These are phyloP conservation scores for Torymus aiolomorphi DNA, from an alignment of 2,888 invertebrate genomes.

Conservation along the genomic window DNA sequence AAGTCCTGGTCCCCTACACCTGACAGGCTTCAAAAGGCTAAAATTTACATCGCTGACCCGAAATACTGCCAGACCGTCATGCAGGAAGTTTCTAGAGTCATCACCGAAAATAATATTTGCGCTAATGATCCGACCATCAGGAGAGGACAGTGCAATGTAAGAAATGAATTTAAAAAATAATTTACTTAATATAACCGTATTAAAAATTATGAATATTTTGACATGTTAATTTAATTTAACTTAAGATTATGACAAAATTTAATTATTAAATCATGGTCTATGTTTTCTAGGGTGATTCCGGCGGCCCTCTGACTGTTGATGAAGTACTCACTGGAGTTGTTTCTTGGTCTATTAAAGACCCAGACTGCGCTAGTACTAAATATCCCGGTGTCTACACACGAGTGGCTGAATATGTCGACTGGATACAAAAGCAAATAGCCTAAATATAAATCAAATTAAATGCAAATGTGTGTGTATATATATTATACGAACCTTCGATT, in stretches of 20 bases:
- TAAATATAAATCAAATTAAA: background rate
- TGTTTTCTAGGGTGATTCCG: slow-evolving; percentile 53
- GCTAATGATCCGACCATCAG: slow-evolving; percentile 43
- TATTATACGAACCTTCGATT: no score
- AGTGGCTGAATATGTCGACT: slow-evolving; percentile 49
- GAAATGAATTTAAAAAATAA: background rate
- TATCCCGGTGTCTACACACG: slow-evolving; percentile 50
- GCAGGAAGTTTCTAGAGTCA: background rate
- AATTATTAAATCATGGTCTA: no score
- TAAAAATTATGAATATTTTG: background rate
- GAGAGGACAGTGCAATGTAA: slow-evolving; percentile 50
- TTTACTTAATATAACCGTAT: no score
- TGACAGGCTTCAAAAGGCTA: slow-evolving; percentile 34
- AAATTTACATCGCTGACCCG: slow-evolving; percentile 43
- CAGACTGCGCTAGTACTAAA: slow-evolving; percentile 44
- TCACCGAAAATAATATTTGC: slow-evolving; percentile 44
- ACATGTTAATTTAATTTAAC: background rate
- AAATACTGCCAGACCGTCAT: slow-evolving; percentile 32
- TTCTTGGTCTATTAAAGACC: slow-evolving; percentile 52
- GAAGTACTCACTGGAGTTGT: slow-evolving; percentile 41
- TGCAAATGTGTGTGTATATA: no score
- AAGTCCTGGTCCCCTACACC: slow-evolving; percentile 17
- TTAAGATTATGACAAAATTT: no score
- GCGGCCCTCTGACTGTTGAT: slow-evolving; percentile 44
- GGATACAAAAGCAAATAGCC: slow-evolving; percentile 39